Conservation (phyloP, 2,888 invertebrate species). For the Digitonthophagus gazella region DNA sequence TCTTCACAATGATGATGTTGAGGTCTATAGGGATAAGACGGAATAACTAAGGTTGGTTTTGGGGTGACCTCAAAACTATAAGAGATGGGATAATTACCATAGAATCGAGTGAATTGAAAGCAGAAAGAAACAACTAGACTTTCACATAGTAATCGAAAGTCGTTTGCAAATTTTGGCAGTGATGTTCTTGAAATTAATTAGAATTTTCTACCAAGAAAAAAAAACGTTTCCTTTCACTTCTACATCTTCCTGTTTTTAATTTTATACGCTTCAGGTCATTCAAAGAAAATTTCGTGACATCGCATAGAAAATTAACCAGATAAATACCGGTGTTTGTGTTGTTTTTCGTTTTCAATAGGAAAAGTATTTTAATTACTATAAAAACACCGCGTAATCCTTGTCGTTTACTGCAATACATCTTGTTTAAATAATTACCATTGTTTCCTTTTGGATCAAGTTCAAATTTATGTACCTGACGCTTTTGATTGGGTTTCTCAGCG, state of each 20-base stretch:
- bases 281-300: background rate
- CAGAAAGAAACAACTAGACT: background rate
- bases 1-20: background rate
- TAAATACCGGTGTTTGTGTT: too few species aligned
- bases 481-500: background rate
- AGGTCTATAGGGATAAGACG: background rate
- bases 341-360: background rate
- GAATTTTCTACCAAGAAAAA: too few species aligned
- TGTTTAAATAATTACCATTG: background rate
- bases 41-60: background rate
- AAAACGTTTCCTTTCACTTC: background rate
- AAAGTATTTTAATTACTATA: background rate
- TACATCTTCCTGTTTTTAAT: background rate
- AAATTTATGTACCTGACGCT: background rate
- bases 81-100: background rate
- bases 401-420: background rate
- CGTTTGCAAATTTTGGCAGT: background rate
- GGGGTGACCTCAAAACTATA: background rate
- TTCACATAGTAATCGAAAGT: background rate
- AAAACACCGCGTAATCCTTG: background rate
- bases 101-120: background rate
- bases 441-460: background rate
- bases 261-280: background rate
- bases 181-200: too few species aligned
- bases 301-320: background rate